Conservation (phyloP, 2,888 invertebrate genomes). For the Merodon equestris region DNA sequence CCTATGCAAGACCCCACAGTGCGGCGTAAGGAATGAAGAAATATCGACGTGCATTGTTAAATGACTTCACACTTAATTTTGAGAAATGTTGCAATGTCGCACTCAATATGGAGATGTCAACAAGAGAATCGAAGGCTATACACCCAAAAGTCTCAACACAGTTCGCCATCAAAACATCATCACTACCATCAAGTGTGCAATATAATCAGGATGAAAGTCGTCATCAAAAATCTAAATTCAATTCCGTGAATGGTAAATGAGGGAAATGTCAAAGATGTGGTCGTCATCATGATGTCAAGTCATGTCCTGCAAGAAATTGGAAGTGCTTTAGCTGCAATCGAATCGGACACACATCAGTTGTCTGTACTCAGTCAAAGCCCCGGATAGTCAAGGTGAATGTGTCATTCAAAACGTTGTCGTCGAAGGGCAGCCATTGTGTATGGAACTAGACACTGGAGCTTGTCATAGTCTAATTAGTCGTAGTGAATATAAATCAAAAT, state of each 20-base stretch:
- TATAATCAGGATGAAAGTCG: background rate
- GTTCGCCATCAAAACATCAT: background rate
- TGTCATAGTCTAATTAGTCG: no score
- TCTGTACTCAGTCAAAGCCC: background rate
- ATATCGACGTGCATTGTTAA: slow-evolving; percentile 25
- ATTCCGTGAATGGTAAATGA: background rate
- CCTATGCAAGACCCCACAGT: no score
- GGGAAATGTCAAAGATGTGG: no score
- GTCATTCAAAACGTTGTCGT: background rate
- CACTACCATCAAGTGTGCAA: background rate
- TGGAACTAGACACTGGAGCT: no score
- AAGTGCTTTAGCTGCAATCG: background rate
- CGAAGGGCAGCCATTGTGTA: no score
- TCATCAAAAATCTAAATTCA: background rate
- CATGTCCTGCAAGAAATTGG: background rate
- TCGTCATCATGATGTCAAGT: no score
- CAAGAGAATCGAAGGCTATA: slow-evolving; percentile 12
- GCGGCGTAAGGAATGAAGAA: slow-evolving; percentile 3
- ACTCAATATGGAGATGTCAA: slow-evolving; percentile 35
- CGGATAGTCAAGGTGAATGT: background rate
- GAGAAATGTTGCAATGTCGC: slow-evolving; percentile 34
- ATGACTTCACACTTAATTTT: slow-evolving; percentile 10
- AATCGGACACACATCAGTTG: background rate
- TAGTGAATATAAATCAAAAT: no score
- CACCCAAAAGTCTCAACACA: slow-evolving; percentile 1